A percentile compares a stretch with the other conserved stretches of the same genome.
phyloP scores from a whole-genome alignment of 2,797 vertebrate species.

The Zenarchopterus dispar region DNA sequence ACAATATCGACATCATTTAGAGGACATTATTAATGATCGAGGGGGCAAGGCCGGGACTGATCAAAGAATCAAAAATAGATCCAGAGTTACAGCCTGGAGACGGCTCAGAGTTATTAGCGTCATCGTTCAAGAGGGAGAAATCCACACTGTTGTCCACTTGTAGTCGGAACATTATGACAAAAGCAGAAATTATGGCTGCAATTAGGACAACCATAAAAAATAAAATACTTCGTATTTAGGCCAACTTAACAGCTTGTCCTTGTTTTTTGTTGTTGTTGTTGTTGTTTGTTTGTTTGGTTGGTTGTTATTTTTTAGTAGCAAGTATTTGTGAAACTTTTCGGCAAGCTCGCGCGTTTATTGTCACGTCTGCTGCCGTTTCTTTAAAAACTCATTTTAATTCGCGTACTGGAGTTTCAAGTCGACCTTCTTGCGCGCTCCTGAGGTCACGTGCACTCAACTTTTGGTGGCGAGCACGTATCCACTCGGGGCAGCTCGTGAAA shows the following conservation, averaged over 20 bases:
- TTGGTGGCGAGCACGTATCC: slow-evolving; percentile 34
- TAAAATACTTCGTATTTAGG: too few relatives aligned
- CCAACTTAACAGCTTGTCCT: too few relatives aligned
- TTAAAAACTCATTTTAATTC: too few relatives aligned
- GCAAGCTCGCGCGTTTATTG: too few relatives aligned
- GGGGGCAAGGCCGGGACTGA: slow-evolving; percentile 58
- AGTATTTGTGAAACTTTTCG: too few relatives aligned
- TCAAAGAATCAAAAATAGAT: slow-evolving; percentile 61
- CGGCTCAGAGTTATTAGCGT: background rate
- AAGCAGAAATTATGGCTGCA: slow-evolving; percentile 4
- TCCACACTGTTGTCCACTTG: slow-evolving; percentile 16
- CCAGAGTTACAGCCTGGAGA: slow-evolving; percentile 27
- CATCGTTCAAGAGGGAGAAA: slow-evolving; percentile 4
- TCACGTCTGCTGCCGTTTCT: too few relatives aligned
- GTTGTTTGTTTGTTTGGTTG: too few relatives aligned
- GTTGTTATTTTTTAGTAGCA: too few relatives aligned
- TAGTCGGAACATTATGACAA: slow-evolving; percentile 27
- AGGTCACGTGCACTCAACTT: background rate
- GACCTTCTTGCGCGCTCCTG: background rate
- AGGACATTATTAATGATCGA: slow-evolving; percentile 80
- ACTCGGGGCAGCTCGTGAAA: slow-evolving; percentile 42
- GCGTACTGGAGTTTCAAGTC: too few relatives aligned
- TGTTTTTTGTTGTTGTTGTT: too few relatives aligned
- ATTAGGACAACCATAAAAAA: too few relatives aligned
- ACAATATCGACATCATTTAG: slow-evolving; percentile 83